These are phyloP conservation scores for Paelopatides confundens DNA, from an alignment of 53 echinoderm and acorn worm genomes.

Conservation along the genomic window DNA sequence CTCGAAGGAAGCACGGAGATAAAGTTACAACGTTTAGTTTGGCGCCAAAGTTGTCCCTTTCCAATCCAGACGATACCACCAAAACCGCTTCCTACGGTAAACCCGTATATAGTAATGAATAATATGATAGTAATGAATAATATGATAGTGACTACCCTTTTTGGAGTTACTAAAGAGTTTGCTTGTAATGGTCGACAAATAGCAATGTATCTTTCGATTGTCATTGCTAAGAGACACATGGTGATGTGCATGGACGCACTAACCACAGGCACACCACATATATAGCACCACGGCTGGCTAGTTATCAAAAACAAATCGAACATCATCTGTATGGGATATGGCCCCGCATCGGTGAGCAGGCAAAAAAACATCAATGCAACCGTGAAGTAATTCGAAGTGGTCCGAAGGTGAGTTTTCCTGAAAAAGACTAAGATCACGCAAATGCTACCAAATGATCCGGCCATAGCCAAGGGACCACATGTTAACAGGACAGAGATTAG, in stretches of 20 bases:
- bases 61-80: slow-evolving; percentile 36
- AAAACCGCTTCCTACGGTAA: neutral
- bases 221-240: neutral
- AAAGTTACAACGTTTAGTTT: neutral
- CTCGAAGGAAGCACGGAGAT: neutral
- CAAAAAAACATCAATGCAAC: slow-evolving; percentile 7
- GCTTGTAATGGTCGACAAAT: neutral
- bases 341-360: neutral
- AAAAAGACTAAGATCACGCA: neutral
- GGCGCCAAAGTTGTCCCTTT: neutral
- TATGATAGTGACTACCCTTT: too few relatives aligned
- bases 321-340: neutral
- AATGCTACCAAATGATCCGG: neutral
- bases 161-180: neutral
- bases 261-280: neutral
- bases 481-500: too few relatives aligned
- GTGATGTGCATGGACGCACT: neutral
- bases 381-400: neutral
- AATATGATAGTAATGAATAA: neutral
- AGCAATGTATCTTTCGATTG: neutral
- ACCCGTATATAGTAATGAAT: neutral
- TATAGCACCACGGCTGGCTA: neutral
- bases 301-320: neutral
- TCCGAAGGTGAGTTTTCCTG: neutral
- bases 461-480: neutral